Evolutionary conservation across 2,888 invertebrate genomes (phyloP), one percentile per base, ranked within the genome.

Genomic region (Acanthosepion esculentum): DNA sequence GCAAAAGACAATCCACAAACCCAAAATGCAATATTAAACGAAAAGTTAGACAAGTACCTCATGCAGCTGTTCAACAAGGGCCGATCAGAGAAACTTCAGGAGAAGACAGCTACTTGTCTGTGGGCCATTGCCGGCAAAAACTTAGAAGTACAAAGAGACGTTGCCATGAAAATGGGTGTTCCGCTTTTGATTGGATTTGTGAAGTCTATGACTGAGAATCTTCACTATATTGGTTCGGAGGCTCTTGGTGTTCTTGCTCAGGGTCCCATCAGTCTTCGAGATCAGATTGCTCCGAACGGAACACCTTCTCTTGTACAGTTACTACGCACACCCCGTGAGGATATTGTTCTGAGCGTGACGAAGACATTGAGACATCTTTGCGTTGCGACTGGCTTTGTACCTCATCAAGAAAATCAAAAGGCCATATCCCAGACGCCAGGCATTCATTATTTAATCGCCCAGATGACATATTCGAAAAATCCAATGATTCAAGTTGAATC

Each of bases 201-300:
- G 18, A 96, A 96, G 94, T 96, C 97, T 33, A 95, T 96, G 95
- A 96, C 97, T 29, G 97, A 97, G 94, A 96, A 97, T 94, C 96
- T 97, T 33, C 97, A 97, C 95, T 96, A 95, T 64, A 97, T 97
- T 94, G 97, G 97, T 33, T 97, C 97, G 29, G 97, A 97, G 95
- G 97, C 96, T 1, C 95, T 97, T 15, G 97, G 97, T 18, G 97
- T 97, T 4, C 95, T 97, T 48, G 97, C 97, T 23, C 96, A 97
- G 94, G 97, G 97, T 12, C 97, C 97, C 2, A 95, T 96, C 18
- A 96, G 96, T 95, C 96, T 96, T 95, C 97, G 97, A 94, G 95
- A 96, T n/a, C 96, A 96, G 41, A 97, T 97, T 94, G 96, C 96
- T 10, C 96, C 96, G 12, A 97, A 97, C 94, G 97, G 97, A 15